Evolutionary conservation across 2,888 invertebrate species (phyloP), one percentile per base, ranked within the genome.

Genomic region (Drosophila dives): DNA sequence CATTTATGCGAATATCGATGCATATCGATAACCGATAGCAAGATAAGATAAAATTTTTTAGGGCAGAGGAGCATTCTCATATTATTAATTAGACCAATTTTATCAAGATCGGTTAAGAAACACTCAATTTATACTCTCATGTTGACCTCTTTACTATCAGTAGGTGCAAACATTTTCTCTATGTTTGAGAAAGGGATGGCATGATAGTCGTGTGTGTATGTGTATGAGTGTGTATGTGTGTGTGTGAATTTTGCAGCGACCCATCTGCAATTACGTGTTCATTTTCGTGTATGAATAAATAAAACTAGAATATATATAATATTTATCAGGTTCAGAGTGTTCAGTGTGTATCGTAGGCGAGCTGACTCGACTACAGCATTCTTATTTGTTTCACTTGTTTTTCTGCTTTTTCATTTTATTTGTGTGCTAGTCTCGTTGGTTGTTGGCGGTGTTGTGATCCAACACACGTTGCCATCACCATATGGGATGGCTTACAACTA

Each of bases 401-500:
- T 20, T 20, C 11, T 51, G 38, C 26, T 50, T 50, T 59, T 34
- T 67, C 49, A 45, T 50, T 34, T 67, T 42, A 45, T 50, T 51
- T 48, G 11, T n/a, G 42, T 11, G 45, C 15, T 23, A 15, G 45
- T 23, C 45, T 45, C 45, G 20, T 15, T 45, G 20, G 20, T 15
- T 20, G 45, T 45, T 23, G 20, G 45, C 8, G 20, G 45, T 45
- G 15, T 15, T 69, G 40, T 55, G 72, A 72, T 60, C 72, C 59
- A 72, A 20, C 65, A 11, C 72, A 72, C 64, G 72, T 72, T 38
- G 72, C 48, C 59, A 64, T 54, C 17, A 26, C 23, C 17, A 65
- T 59, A 48, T 60, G 80, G 62, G n/a, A 38, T 48, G 63, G 42
- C 59, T 65, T 68, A 64, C 53, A 42, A 54, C 33, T 33, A 33